Base-by-base conservation (phyloP, 1,140 invertebrate species). In the Arctopsyche grandis region DNA sequence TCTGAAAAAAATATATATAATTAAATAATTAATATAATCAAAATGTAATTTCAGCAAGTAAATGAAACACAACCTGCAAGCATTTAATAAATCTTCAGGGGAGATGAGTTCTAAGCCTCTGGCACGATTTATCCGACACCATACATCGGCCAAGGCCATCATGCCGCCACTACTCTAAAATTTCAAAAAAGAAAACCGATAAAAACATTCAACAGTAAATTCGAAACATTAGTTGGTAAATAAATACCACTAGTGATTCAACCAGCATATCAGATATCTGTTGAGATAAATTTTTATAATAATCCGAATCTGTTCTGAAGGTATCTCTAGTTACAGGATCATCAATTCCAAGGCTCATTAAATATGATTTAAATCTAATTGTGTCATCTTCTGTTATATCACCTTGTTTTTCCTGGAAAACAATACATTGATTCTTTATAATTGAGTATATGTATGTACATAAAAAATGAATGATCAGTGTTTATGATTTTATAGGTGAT, bases 381-480 rank as follows among this genome's bases (percentile, higher is more conserved):
- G 98, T 99, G 89, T 99, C 98, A 90, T 99, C 98, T 86, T 99
- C 97, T 10, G 96, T 98, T 80, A 99, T 97, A 84, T 97, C 96
- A 26, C 97, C 97, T 90, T 98, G 96, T 85, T 95, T 96, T 83
- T 98, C 96, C 90, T 95, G 87, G 71, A 90, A 91, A 9, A 76
- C 79, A 82, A 82, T 83, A 82, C 38, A 16, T 10, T 5, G 16
- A 58, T 10, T 58, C 5, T 63, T 75, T 0, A 5, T 5, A 22
- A 63, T 63, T 22, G 24, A 46, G 12, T 46, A 7, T 7, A 7
- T 46, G 44, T 12, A 46, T 12, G 44, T 46, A 46, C 12, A 46
- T 46, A 46, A 7, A 46, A 46, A n/a, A n/a, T n/a, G n/a, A n/a
- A n/a, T n/a, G n/a, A n/a, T n/a, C n/a, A n/a, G n/a, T n/a, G n/a